Evolutionary conservation across 2,113 vertebrate genomes (phyloP).

Genomic region (Xiphophorus hellerii): DNA sequence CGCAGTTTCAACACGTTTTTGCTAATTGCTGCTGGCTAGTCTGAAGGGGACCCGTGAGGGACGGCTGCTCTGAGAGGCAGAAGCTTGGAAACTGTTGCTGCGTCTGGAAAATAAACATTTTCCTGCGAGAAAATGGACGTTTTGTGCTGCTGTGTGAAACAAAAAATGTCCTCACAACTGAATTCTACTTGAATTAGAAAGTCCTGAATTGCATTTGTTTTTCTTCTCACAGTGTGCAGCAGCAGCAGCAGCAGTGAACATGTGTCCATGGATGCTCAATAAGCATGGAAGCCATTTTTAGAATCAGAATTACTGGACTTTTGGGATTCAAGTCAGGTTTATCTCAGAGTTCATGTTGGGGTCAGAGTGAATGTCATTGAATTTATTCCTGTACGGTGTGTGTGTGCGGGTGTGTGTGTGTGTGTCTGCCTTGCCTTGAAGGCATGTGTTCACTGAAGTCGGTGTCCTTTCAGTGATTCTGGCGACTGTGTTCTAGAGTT

Average conservation of each 20-base stretch:
- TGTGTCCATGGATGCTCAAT: not conserved
- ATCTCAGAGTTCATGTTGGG: conserved; percentile 25
- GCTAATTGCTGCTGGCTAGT: too few relatives aligned
- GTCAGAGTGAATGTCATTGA: conserved; percentile 23
- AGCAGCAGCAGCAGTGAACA: not conserved
- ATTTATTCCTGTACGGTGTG: not conserved
- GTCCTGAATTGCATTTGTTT: too few relatives aligned
- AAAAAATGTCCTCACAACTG: too few relatives aligned
- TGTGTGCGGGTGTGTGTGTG: too few relatives aligned
- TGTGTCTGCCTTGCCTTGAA: not conserved
- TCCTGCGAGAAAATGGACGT: too few relatives aligned
- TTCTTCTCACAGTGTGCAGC: not conserved
- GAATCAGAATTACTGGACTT: not conserved
- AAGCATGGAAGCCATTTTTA: not conserved
- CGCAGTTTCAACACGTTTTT: too few relatives aligned
- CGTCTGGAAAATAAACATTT: too few relatives aligned
- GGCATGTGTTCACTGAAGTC: not conserved
- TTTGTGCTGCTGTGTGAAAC: too few relatives aligned
- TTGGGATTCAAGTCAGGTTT: conserved; percentile 3
- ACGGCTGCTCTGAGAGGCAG: too few relatives aligned
- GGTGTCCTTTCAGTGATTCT: conserved; percentile 29
- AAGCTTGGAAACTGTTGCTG: too few relatives aligned
- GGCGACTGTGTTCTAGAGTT: conserved; percentile 42
- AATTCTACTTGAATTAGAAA: too few relatives aligned
- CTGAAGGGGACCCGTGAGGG: too few relatives aligned